Evolutionary conservation across 2,113 vertebrate species (phyloP).

Genomic region (Lophius piscatorius): DNA sequence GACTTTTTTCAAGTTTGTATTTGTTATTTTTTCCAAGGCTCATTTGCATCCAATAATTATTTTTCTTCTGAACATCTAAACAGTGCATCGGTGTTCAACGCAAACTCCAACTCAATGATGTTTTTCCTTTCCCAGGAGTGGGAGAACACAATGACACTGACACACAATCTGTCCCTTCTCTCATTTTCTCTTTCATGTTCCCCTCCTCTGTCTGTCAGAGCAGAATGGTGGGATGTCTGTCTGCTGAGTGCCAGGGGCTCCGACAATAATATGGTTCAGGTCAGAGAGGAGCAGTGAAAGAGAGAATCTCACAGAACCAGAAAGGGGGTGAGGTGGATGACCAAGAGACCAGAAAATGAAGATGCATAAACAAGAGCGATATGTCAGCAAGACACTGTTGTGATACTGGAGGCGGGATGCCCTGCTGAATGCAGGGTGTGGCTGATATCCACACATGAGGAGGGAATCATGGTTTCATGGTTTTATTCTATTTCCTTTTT

Average conservation of each 20-base stretch:
- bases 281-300: slow-evolving; percentile 54
- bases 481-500: slow-evolving; percentile 26
- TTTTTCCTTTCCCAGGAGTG: slow-evolving; percentile 34
- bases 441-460: slow-evolving; percentile 34
- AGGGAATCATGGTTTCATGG: slow-evolving; percentile 44
- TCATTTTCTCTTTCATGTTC: slow-evolving; percentile 23
- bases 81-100: background rate
- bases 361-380: slow-evolving; percentile 56
- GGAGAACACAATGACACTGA: slow-evolving; percentile 51
- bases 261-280: slow-evolving; percentile 69
- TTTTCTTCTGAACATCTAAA: slow-evolving; percentile 25
- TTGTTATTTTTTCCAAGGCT: slow-evolving; percentile 43
- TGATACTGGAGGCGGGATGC: slow-evolving; percentile 46
- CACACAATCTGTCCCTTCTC: slow-evolving; percentile 68
- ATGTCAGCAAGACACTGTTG: slow-evolving; percentile 55
- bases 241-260: slow-evolving; percentile 64
- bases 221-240: slow-evolving; percentile 51
- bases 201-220: slow-evolving; percentile 31
- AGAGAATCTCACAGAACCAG: slow-evolving; percentile 33
- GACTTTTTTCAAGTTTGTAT: slow-evolving; percentile 35
- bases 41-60: slow-evolving; percentile 39
- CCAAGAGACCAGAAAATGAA: slow-evolving; percentile 40
- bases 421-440: slow-evolving; percentile 65
- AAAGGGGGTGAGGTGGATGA: slow-evolving; percentile 33
- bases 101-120: slow-evolving; percentile 20